phyloP scores from a whole-genome alignment of 2,113 vertebrate genomes.

The Thymallus thymallus region DNA sequence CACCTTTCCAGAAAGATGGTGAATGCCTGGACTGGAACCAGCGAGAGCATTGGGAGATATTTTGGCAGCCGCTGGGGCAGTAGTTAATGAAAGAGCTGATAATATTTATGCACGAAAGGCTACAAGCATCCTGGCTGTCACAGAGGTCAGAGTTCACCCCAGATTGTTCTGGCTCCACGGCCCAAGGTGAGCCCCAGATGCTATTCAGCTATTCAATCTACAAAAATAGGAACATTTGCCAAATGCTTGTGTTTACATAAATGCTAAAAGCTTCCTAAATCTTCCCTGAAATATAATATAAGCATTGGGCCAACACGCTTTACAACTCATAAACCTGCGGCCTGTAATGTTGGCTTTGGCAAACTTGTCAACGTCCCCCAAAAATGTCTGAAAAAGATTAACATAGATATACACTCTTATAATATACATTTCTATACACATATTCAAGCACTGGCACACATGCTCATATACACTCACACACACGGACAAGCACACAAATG shows the following conservation, averaged over 20 bases:
- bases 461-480: not conserved
- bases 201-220: not conserved
- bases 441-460: not conserved
- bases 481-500: slow-evolving; percentile 44
- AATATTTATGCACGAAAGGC: slow-evolving; percentile 56
- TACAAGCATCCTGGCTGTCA: too few species aligned
- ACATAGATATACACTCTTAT: not conserved
- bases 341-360: slow-evolving; percentile 1
- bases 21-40: slow-evolving; percentile 58
- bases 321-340: not conserved
- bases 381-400: not conserved
- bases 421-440: slow-evolving; percentile 1
- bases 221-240: not conserved
- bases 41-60: slow-evolving; percentile 57
- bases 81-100: slow-evolving; percentile 50
- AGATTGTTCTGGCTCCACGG: slow-evolving; percentile 1
- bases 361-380: not conserved
- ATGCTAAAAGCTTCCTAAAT: not conserved
- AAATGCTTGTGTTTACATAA: not conserved
- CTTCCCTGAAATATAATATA: not conserved
- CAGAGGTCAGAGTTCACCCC: too few species aligned
- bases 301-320: not conserved
- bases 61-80: slow-evolving; percentile 67
- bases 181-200: slow-evolving; percentile 16
- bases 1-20: slow-evolving; percentile 69